Base-by-base conservation (phyloP, 2,113 vertebrate species). In the Ictalurus punctatus region DNA sequence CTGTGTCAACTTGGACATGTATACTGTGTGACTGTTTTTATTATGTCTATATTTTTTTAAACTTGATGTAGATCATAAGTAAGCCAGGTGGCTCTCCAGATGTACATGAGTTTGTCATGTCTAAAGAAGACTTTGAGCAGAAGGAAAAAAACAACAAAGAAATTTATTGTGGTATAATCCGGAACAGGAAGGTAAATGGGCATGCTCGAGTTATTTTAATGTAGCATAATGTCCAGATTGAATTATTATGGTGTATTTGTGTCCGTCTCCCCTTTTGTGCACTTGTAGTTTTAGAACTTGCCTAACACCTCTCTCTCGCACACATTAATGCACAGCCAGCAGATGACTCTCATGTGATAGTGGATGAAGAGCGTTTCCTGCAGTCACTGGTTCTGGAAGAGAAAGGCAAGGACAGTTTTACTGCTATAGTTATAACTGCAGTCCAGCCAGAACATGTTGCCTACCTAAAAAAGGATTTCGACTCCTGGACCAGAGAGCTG, bases 71-170 rank as follows among this genome's bases (percentile, higher is more conserved):
- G 98, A 98, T 99, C 95, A 98, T 99, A 91, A 99, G 94, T 91
- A 99, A 97, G 92, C 94, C 97, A 69, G 89, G 89, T 25, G 83
- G 92, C 78, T 97, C 96, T 81, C 96, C 96, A 86, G 97, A 99
- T 94, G 97, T 98, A 87, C 98, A 99, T 88, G 98, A 99, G 76
- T 95, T 99, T 92, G 52, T 97, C 19, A 94, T 99, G 91, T 98
- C 98, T 81, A 97, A 99, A 94, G 96, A 98, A 59, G 97, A 97
- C 85, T 99, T 99, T 96, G 95, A 98, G 94, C 96, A 93, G 90
- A 99, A 97, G 90, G 97, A 97, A 90, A 96, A 93, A 91, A 97
- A 97, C 84, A 97, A 96, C 90, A 96, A 98, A 85, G 93, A 96
- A 10, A 95, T 99, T 92, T 99, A 97, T 89, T 95, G 93, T 0